phyloP scores from a whole-genome alignment of 2,888 invertebrate species.

The Conops quadrifasciatus region DNA sequence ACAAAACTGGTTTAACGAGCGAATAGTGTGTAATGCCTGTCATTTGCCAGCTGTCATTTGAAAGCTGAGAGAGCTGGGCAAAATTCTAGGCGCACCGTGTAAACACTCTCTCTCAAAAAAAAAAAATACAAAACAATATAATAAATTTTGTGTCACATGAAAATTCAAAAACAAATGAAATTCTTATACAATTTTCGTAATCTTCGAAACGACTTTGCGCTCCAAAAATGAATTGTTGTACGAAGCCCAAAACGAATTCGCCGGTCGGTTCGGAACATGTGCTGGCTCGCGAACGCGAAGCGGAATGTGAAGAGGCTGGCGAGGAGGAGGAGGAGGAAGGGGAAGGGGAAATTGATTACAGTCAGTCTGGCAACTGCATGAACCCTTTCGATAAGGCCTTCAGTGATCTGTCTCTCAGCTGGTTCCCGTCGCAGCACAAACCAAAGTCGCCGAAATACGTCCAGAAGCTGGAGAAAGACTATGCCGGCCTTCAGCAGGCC shows the following conservation, averaged over 20 bases:
- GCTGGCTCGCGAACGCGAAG: conserved; percentile 3
- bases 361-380: not conserved
- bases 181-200: not conserved
- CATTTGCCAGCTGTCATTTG: too few species aligned
- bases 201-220: not conserved
- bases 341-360: not conserved
- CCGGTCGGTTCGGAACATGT: not conserved
- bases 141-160: not conserved
- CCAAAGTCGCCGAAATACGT: conserved; percentile 48
- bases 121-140: not conserved
- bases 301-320: conserved; percentile 45
- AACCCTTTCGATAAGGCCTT: not conserved
- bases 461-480: conserved; percentile 51
- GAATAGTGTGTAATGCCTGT: too few species aligned
- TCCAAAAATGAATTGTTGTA: not conserved
- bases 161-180: not conserved
- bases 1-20: too few species aligned
- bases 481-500: conserved; percentile 51
- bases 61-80: too few species aligned
- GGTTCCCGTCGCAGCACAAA: conserved; percentile 36
- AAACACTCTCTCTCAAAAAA: not conserved
- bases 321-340: not conserved
- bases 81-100: too few species aligned
- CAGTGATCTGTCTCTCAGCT: conserved; percentile 15
- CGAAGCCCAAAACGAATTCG: not conserved